Evolutionary conservation across 1,140 invertebrate species (phyloP).

Genomic region (Pectinophora gossypiella): DNA sequence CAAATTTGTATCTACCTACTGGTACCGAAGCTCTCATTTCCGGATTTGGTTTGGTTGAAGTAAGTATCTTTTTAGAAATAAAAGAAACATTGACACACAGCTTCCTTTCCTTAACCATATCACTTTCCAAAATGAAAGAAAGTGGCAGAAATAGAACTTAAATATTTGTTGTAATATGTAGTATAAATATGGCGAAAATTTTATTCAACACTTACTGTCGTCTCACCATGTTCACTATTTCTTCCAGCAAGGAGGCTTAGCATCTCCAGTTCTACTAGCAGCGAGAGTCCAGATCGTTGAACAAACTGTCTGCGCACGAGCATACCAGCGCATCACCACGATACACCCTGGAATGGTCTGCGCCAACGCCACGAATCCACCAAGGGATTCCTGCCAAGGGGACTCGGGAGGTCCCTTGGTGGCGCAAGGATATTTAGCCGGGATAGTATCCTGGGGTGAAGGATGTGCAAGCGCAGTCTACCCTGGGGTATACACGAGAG

Average conservation of each 20-base stretch:
- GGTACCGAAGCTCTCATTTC: conserved; percentile 51
- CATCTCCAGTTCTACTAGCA: conserved; percentile 39
- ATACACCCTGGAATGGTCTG: conserved; percentile 61
- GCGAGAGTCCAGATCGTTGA: conserved; percentile 44
- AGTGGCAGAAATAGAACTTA: no score
- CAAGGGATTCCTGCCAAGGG: conserved; percentile 78
- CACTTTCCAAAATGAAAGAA: no score
- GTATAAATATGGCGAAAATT: no score
- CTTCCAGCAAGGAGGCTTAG: conserved; percentile 43
- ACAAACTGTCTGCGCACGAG: conserved; percentile 34
- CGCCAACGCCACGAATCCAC: conserved; percentile 40
- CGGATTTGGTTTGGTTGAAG: conserved; percentile 55
- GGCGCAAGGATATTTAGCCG: conserved; percentile 68
- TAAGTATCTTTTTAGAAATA: no score
- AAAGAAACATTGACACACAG: no score
- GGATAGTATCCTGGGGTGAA: conserved; percentile 84
- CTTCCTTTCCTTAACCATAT: no score
- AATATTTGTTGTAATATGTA: no score
- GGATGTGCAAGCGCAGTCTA: conserved; percentile 81
- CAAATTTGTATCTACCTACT: conserved; percentile 23
- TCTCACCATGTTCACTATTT: no score
- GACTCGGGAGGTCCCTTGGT: conserved; percentile 82
- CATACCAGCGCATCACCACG: conserved; percentile 42
- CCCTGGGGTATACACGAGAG: conserved; percentile 88
- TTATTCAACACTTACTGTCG: no score